A percentile compares a stretch with the other conserved stretches of the same genome.
These are phyloP conservation scores for Helicoverpa assulta DNA, from an alignment of 2,888 invertebrate species.

Conservation along the genomic window DNA sequence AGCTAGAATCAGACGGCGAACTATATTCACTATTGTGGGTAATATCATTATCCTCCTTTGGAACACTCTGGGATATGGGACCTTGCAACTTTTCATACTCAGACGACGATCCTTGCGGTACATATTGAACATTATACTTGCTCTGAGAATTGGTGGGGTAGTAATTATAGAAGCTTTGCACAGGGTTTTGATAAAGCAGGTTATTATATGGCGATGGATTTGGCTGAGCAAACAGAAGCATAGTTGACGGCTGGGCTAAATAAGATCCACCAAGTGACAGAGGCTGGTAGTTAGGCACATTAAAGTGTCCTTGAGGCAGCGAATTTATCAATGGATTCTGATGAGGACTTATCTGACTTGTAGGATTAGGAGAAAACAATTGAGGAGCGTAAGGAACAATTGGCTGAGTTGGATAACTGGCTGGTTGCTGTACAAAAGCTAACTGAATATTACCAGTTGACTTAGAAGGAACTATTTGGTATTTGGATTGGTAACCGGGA, in stretches of 20 bases:
- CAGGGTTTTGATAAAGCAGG: conserved; percentile 76
- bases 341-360: conserved; percentile 68
- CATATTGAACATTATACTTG: conserved; percentile 77
- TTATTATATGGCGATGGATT: conserved; percentile 80
- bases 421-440: conserved; percentile 78
- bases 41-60: conserved; percentile 83
- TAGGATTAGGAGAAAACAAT: conserved; percentile 69
- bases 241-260: conserved; percentile 79
- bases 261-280: conserved; percentile 74
- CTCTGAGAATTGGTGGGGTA: conserved; percentile 80
- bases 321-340: conserved; percentile 67
- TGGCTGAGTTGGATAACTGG: conserved; percentile 69
- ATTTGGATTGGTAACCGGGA: conserved; percentile 85
- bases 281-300: conserved; percentile 75
- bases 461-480: conserved; percentile 83
- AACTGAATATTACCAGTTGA: conserved; percentile 79
- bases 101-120: conserved; percentile 66
- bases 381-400: conserved; percentile 77
- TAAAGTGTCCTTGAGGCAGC: conserved; percentile 74
- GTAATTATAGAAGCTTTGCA: conserved; percentile 82
- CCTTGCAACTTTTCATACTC: conserved; percentile 81
- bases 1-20: conserved; percentile 74
- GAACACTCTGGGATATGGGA: conserved; percentile 71
- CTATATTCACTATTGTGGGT: conserved; percentile 77
- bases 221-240: conserved; percentile 81